Evolutionary conservation across 2,888 invertebrate genomes (phyloP).

Genomic region (Geotrupes spiniger): DNA sequence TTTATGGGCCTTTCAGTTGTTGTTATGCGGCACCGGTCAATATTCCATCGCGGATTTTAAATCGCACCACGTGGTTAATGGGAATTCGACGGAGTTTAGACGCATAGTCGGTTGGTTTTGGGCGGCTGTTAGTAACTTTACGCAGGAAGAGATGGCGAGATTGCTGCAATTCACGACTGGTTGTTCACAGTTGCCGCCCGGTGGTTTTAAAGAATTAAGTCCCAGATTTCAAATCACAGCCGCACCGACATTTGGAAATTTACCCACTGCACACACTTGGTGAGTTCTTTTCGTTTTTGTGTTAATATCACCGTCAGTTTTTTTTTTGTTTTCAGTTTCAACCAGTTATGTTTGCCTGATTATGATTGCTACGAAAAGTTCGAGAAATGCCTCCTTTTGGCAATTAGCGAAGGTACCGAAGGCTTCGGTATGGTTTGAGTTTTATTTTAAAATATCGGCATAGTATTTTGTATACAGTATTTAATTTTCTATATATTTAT

Average conservation of each 20-base stretch:
- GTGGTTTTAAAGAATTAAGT: conserved; percentile 84
- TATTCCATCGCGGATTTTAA: conserved; percentile 89
- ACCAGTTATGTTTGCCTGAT: conserved; percentile 92
- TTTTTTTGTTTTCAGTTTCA: conserved; percentile 76
- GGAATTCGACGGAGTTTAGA: conserved; percentile 77
- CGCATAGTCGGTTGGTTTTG: conserved; percentile 88
- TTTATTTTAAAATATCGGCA: neutral
- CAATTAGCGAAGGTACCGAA: conserved; percentile 94
- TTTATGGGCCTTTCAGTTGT: conserved; percentile 59
- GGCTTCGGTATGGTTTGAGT: conserved; percentile 78
- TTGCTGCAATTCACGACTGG: conserved; percentile 92
- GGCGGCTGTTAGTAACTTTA: conserved; percentile 86
- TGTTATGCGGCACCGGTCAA: conserved; percentile 91
- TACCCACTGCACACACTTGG: conserved; percentile 95
- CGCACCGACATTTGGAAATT: conserved; percentile 82
- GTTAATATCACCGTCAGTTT: too few relatives aligned
- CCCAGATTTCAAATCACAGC: conserved; percentile 92
- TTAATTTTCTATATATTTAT: too few relatives aligned
- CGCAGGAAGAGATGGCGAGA: conserved; percentile 88
- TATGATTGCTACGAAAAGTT: conserved; percentile 93
- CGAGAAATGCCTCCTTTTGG: conserved; percentile 83
- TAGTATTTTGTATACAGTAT: too few relatives aligned
- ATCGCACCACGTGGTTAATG: conserved; percentile 82
- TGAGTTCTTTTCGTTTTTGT: conserved; percentile 43
- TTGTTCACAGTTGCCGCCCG: conserved; percentile 86